Conservation (phyloP, 2,797 vertebrate genomes). For the Peromyscus nudipes region DNA sequence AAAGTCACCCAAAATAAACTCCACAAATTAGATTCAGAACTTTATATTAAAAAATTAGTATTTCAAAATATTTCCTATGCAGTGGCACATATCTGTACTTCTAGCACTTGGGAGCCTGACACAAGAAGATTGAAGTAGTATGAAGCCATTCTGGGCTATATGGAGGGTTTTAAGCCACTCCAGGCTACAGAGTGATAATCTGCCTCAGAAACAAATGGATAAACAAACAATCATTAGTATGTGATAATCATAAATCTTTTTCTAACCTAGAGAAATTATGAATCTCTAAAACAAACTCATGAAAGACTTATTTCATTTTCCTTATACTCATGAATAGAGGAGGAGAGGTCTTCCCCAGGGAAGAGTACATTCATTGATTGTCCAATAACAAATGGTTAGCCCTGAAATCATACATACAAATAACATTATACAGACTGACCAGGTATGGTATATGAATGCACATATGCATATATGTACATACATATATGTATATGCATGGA, state of each 20-base stretch:
- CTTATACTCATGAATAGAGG: not conserved
- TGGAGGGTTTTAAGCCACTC: not conserved
- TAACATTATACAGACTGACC: not conserved
- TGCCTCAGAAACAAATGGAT: not conserved
- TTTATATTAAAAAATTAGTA: not conserved
- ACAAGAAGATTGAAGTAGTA: no score
- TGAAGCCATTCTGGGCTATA: not conserved
- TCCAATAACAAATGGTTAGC: not conserved
- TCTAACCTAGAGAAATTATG: not conserved
- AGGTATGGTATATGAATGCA: not conserved
- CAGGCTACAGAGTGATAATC: not conserved
- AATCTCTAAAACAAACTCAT: not conserved
- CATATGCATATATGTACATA: not conserved
- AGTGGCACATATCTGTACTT: no score
- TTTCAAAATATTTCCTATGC: conserved; percentile 9
- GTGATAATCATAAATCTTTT: conserved; percentile 14
- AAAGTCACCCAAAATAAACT: not conserved
- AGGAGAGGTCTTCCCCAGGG: not conserved
- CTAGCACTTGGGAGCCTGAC: no score
- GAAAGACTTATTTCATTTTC: not conserved
- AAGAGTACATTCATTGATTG: not conserved
- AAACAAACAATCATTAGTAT: not conserved
- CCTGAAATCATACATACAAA: not conserved
- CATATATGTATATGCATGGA: not conserved
- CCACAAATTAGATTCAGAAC: not conserved